Percentiles rank a stretch among this genome's conserved stretches.
These are phyloP conservation scores for Psylliodes chrysocephalus DNA, from an alignment of 2,888 invertebrate species.

Conservation along the genomic window DNA sequence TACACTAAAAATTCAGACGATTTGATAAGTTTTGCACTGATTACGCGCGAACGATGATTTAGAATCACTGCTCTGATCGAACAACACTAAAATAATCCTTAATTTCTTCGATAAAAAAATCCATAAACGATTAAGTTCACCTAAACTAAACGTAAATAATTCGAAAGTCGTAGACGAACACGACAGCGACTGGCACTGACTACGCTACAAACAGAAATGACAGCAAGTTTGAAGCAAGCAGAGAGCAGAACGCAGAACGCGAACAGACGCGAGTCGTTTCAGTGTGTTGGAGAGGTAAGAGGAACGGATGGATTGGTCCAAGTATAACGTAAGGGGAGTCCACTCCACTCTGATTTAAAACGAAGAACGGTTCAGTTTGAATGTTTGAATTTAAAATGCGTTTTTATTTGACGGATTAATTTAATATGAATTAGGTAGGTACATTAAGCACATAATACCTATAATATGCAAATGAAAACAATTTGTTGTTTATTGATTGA, in stretches of 20 bases:
- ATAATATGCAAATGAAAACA: too few relatives aligned
- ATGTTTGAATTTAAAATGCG: constrained; percentile 23
- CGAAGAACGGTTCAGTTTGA: constrained; percentile 24
- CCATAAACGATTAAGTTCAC: constrained; percentile 5
- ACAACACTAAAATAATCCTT: constrained; percentile 7
- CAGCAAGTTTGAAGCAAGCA: not conserved
- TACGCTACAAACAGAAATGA: constrained; percentile 12
- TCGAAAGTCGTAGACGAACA: constrained; percentile 1
- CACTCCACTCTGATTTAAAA: constrained; percentile 41
- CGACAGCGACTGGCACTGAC: constrained; percentile 8
- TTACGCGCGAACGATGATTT: not conserved
- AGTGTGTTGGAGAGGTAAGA: constrained; percentile 44
- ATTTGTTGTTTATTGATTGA: too few relatives aligned
- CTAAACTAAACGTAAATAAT: not conserved
- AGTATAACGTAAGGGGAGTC: constrained; percentile 42
- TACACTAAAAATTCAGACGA: constrained; percentile 38
- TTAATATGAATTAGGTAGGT: not conserved
- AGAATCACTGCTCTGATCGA: constrained; percentile 9
- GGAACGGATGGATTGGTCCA: constrained; percentile 51
- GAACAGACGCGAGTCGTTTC: constrained; percentile 30
- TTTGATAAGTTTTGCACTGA: constrained; percentile 18
- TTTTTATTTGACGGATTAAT: not conserved
- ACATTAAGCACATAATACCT: too few relatives aligned
- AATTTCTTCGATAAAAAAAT: not conserved
- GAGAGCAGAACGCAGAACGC: constrained; percentile 14